Evolutionary conservation across 2,797 vertebrate genomes (phyloP), one percentile per base, ranked within the genome.

Genomic region (Sarcoramphus papa): DNA sequence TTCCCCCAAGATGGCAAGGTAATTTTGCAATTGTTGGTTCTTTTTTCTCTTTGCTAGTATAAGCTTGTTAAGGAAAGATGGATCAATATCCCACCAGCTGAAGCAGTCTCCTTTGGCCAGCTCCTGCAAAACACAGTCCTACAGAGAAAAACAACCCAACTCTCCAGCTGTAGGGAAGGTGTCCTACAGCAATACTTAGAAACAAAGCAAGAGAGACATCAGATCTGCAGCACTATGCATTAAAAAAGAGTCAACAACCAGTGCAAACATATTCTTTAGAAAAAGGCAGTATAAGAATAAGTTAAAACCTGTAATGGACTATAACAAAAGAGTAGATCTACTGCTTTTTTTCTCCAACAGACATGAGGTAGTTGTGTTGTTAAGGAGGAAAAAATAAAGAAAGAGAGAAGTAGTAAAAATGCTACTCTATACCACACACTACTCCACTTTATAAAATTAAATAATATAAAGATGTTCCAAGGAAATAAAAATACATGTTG

Each of bases 341-440:
- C 96, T 88, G 90, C 53, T 96, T 96, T 95, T 88, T 94, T 94
- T 96, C 88, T 96, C 92, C 97, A 97, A 95, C 92, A 97, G 97
- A 97, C 95, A 96, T 98, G 98, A 98, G 98, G 98, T 98, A 98
- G 98, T 97, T 98, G 88, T 91, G 98, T 98, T 98, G 98, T 98
- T 94, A 97, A 92, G 78, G 73, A 84, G 75, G 45, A 33, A 79
- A 87, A 85, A 88, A 75, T 22, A 92, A 64, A 83, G 70, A 89
- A 28, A 97, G 82, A 96, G 91, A 81, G 73, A 72, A 88, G 79
- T 91, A 74, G 93, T 94, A 94, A 91, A 97, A 97, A 96, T 77
- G 94, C 97, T 97, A 97, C 65, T 72, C 97, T 97, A 97, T 37
- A 93, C 92, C 97, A 98, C 98, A 97, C 97, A 73, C 97, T 98